These are phyloP conservation scores for Selene dorsalis DNA, from an alignment of 2,797 vertebrate species.

Conservation along the genomic window DNA sequence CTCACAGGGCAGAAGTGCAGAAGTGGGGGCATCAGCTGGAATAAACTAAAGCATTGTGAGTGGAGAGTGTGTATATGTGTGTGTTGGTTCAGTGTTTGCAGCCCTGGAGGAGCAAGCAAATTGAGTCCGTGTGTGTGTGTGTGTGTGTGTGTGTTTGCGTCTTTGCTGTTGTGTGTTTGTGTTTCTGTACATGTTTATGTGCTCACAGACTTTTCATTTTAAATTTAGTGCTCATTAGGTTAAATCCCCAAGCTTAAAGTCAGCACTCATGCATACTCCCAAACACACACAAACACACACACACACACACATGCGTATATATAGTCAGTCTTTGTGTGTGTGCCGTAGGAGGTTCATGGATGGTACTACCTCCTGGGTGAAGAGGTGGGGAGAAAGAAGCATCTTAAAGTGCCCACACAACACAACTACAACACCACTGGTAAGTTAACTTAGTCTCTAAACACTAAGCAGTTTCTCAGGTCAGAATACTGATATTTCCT, in stretches of 20 bases:
- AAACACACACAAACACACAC: background rate
- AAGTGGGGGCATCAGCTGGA: conserved; percentile 68
- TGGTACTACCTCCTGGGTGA: conserved; percentile 93
- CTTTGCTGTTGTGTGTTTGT: conserved; percentile 2
- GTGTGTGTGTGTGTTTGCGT: background rate
- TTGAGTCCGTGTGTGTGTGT: background rate
- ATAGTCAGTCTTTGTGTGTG: conserved; percentile 29
- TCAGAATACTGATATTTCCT: too few species aligned
- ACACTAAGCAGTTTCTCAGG: background rate
- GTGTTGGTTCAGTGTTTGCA: conserved; percentile 35
- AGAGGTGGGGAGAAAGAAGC: conserved; percentile 90
- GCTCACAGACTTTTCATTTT: conserved; percentile 37
- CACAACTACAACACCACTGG: conserved; percentile 66
- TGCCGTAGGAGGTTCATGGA: conserved; percentile 86
- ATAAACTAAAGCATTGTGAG: conserved; percentile 63
- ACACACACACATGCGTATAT: conserved; percentile 6
- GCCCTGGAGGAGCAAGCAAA: conserved; percentile 55
- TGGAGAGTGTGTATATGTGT: conserved; percentile 32
- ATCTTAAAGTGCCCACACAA: conserved; percentile 87
- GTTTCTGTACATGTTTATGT: conserved; percentile 34
- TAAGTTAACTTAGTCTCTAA: conserved; percentile 52
- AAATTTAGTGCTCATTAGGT: conserved; percentile 58
- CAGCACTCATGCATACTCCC: background rate
- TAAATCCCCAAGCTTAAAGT: conserved; percentile 38
- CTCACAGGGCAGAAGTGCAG: conserved; percentile 60